Percentiles rank a stretch among this genome's conserved stretches.
Conservation (phyloP, 2,797 vertebrate species). For the Rhinoraja longicauda region DNA sequence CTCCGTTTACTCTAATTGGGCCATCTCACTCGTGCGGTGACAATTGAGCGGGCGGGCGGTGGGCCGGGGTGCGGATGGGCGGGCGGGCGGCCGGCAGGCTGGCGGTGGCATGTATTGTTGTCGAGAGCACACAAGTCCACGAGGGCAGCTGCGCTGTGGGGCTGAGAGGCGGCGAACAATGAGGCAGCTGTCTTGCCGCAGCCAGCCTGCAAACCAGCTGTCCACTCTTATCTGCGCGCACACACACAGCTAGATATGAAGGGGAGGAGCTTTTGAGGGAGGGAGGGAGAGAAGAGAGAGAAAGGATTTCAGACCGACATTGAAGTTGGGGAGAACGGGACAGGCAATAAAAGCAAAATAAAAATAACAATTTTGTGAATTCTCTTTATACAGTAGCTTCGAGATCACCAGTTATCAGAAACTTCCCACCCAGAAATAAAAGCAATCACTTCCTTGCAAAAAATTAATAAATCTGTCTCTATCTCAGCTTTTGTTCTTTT, state of each 20-base stretch:
- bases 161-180: slow-evolving; percentile 89
- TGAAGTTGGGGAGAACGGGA: slow-evolving; percentile 62
- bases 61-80: not conserved
- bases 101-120: slow-evolving; percentile 1
- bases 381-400: slow-evolving; percentile 75
- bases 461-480: slow-evolving; percentile 45
- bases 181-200: slow-evolving; percentile 97
- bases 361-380: slow-evolving; percentile 62
- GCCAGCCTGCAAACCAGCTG: slow-evolving; percentile 99
- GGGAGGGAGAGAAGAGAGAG: slow-evolving; percentile 56
- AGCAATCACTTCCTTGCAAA: not conserved
- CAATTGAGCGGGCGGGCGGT: not conserved
- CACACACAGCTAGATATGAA: slow-evolving; percentile 74
- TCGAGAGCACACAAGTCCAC: not conserved
- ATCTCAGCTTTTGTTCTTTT: slow-evolving; percentile 44
- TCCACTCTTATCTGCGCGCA: slow-evolving; percentile 94
- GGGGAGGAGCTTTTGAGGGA: slow-evolving; percentile 68
- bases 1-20: not conserved
- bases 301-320: slow-evolving; percentile 97
- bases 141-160: slow-evolving; percentile 40
- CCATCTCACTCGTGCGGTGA: not conserved
- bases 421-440: slow-evolving; percentile 50
- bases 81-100: not conserved
- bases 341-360: slow-evolving; percentile 50
- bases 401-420: slow-evolving; percentile 62